Evolutionary conservation across 2,888 invertebrate genomes (phyloP).

Genomic region (Aethes cnicana): DNA sequence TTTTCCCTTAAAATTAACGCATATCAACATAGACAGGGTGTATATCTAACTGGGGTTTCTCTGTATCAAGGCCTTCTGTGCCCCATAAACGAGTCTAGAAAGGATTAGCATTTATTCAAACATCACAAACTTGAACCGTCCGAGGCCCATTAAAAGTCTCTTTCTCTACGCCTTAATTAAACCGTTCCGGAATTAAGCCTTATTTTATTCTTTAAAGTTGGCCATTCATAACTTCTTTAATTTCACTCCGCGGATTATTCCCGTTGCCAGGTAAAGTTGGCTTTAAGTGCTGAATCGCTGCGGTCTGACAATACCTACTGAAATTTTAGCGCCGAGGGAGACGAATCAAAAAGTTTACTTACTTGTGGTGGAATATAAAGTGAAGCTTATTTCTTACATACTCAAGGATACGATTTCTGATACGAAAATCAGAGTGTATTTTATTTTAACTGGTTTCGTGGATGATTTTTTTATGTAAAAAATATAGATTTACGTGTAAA

Average conservation of each 20-base stretch:
- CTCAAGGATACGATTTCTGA: too few relatives aligned
- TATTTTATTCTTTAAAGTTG: slow-evolving; percentile 30
- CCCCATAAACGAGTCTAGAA: background rate
- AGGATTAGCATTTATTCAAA: slow-evolving; percentile 17
- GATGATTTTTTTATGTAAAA: too few relatives aligned
- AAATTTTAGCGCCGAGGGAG: too few relatives aligned
- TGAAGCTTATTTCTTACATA: too few relatives aligned
- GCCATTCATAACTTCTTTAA: slow-evolving; percentile 36
- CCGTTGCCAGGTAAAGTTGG: slow-evolving; percentile 29
- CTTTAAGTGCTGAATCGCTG: slow-evolving; percentile 10
- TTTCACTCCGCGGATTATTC: slow-evolving; percentile 32
- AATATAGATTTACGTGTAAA: too few relatives aligned
- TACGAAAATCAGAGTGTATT: too few relatives aligned
- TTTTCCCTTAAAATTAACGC: too few relatives aligned
- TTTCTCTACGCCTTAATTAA: slow-evolving; percentile 34
- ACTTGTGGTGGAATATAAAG: too few relatives aligned
- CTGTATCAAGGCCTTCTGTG: background rate
- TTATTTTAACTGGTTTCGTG: too few relatives aligned
- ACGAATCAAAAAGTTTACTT: too few relatives aligned
- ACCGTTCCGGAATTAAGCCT: slow-evolving; percentile 26
- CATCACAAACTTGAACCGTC: background rate
- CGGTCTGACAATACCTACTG: too few relatives aligned
- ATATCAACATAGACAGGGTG: too few relatives aligned
- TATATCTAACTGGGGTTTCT: background rate
- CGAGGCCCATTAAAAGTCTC: slow-evolving; percentile 8